phyloP scores from a whole-genome alignment of 2,888 invertebrate species.

The Parnassius orleans region DNA sequence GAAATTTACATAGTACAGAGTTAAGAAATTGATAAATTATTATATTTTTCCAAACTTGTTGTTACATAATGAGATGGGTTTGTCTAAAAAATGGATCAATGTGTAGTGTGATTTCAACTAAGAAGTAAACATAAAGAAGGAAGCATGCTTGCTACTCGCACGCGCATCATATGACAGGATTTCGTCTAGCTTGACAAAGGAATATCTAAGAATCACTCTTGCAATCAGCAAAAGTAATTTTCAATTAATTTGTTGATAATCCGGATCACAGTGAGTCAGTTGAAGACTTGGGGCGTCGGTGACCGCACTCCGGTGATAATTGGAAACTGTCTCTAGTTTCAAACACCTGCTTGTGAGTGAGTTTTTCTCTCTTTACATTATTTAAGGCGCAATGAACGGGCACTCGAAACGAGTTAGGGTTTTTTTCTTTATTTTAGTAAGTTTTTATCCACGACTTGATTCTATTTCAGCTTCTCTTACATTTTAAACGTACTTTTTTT shows the following conservation, averaged over 20 bases:
- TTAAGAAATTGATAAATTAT: too few relatives aligned
- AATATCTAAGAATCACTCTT: constrained; percentile 60
- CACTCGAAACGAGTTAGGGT: constrained; percentile 13
- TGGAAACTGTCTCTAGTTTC: constrained; percentile 66
- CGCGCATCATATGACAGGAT: background rate
- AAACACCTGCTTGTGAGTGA: constrained; percentile 47
- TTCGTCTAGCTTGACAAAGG: constrained; percentile 56
- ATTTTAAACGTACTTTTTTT: background rate
- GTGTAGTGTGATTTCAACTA: too few relatives aligned
- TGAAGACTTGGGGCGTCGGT: constrained; percentile 54
- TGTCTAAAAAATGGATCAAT: too few relatives aligned
- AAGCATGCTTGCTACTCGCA: constrained; percentile 34
- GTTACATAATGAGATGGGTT: too few relatives aligned
- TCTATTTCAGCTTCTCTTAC: too few relatives aligned
- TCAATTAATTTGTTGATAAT: constrained; percentile 77
- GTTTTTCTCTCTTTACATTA: constrained; percentile 30
- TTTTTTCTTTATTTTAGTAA: background rate
- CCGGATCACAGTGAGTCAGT: constrained; percentile 57
- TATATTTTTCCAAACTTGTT: too few relatives aligned
- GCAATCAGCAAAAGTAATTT: constrained; percentile 68
- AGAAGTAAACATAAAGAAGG: too few relatives aligned
- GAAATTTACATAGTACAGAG: too few relatives aligned
- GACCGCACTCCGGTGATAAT: constrained; percentile 60
- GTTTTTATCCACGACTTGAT: background rate
- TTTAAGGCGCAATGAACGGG: constrained; percentile 29